phyloP scores from a whole-genome alignment of 2,797 vertebrate genomes.

The Oreochromis mossambicus region DNA sequence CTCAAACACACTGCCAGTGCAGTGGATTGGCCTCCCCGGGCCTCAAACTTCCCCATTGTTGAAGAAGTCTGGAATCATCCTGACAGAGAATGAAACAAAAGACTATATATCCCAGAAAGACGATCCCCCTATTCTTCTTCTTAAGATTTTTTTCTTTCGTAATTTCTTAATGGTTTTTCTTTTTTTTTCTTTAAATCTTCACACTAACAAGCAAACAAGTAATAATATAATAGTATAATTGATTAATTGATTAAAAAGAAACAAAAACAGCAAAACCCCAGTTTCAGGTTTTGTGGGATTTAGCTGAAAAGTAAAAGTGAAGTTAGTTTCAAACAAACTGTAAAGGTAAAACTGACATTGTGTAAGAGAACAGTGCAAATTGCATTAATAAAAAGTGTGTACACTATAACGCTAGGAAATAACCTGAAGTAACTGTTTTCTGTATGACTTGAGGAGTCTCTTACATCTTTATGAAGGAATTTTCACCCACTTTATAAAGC shows the following conservation, averaged over 20 bases:
- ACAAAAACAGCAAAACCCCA: background rate
- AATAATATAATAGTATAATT: background rate
- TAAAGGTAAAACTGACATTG: background rate
- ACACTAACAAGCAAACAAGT: background rate
- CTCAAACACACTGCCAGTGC: background rate
- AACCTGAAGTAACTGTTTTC: background rate
- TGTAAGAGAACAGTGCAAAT: background rate
- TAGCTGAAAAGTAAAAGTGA: background rate
- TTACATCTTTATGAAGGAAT: background rate
- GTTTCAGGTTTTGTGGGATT: background rate
- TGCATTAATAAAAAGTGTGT: background rate
- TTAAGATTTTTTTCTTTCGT: background rate
- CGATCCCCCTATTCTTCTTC: background rate
- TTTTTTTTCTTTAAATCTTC: background rate
- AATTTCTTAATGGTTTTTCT: background rate
- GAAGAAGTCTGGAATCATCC: background rate
- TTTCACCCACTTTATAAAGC: background rate
- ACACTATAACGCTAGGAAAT: background rate
- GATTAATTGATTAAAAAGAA: background rate
- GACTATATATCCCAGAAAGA: background rate
- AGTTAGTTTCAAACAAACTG: background rate
- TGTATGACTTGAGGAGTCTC: background rate
- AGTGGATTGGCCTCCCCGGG: background rate
- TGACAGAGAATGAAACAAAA: background rate
- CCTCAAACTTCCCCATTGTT: background rate